Base-by-base conservation (phyloP, 2,888 invertebrate genomes). In the Caenorhabditis doughertyi region DNA sequence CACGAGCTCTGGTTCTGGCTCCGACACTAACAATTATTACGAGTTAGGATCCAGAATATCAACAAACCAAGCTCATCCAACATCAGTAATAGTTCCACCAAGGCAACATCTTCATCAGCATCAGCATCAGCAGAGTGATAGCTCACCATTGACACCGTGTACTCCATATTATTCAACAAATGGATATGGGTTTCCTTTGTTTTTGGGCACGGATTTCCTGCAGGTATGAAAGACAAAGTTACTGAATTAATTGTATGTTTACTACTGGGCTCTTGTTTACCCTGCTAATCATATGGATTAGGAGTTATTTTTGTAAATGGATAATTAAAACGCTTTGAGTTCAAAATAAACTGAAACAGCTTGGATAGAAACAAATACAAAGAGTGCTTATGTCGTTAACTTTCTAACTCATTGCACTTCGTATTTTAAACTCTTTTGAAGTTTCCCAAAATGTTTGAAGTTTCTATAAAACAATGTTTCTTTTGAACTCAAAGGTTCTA, bases 51-150 rank as follows among this genome's bases (percentile, higher is more conserved):
- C 70, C 2, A 56, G 51, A 35, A 65, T 32, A 25, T 51, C 65
- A 21, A 35, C 25, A 18, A 23, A 27, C 49, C 58, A 68, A 55
- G 44, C 47, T 0, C 73, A 76, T 47, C 74, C 42, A n/a, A 76
- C 74, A 23, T 76, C 74, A 4, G 74, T 76, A 11, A 76, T 76
- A 18, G 73, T 74, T 18, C 74, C 65, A 18, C 74, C 74, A 11
- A 42, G 73, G 42, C 56, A 65, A 18, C 55, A 65, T 8, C 47
- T 32, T 39, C 65, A 58, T 29, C 47, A 35, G 7, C 25, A 47
- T 21, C 55, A 64, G 4, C 51, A 65, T 51, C 65, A 11, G 39
- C 65, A 65, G n/a, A 51, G 13, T 13, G 51, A 65, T 21, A 51
- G 9, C n/a, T 58, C 47, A 13, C 74, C 74, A 16, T 23, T 74